Evolutionary conservation across 1,140 invertebrate species (phyloP).

Genomic region (Cephus cinctus): DNA sequence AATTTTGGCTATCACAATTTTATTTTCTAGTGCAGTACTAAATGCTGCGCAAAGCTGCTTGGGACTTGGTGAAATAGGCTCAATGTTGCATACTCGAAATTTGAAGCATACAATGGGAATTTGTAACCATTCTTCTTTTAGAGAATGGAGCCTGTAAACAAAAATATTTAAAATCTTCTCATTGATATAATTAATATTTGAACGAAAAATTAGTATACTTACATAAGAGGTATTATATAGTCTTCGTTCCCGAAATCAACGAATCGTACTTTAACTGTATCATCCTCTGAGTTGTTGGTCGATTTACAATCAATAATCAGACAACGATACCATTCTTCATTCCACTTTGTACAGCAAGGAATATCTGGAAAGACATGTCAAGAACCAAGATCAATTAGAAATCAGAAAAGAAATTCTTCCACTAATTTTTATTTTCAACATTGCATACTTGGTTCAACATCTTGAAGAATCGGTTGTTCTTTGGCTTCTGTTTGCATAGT

Average conservation of each 20-base stretch:
- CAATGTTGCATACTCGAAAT: slow-evolving; percentile 30
- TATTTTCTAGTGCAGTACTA: slow-evolving; percentile 10
- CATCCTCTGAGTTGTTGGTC: no score
- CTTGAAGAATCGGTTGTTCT: slow-evolving; percentile 26
- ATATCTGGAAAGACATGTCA: slow-evolving; percentile 22
- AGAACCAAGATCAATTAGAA: slow-evolving; percentile 5
- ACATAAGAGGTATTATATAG: slow-evolving; percentile 18
- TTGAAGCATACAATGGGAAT: slow-evolving; percentile 31
- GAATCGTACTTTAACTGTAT: slow-evolving; percentile 56
- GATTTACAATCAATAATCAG: slow-evolving; percentile 49
- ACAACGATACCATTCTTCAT: slow-evolving; percentile 58
- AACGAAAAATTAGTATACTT: slow-evolving; percentile 14
- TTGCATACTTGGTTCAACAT: slow-evolving; percentile 19
- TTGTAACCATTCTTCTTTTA: slow-evolving; percentile 33
- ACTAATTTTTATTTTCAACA: no score
- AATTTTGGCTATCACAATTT: slow-evolving; percentile 15
- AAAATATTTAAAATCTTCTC: slow-evolving; percentile 4
- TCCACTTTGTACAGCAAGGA: slow-evolving; percentile 40
- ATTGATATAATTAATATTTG: neutral
- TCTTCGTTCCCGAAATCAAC: slow-evolving; percentile 68
- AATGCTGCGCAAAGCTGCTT: neutral
- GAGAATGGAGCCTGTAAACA: slow-evolving; percentile 19
- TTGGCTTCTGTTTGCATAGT: slow-evolving; percentile 23
- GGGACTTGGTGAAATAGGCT: neutral
- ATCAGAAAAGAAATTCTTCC: neutral